These are phyloP conservation scores for Atractosteus spatula DNA, from an alignment of 2,113 vertebrate genomes.

Conservation along the genomic window DNA sequence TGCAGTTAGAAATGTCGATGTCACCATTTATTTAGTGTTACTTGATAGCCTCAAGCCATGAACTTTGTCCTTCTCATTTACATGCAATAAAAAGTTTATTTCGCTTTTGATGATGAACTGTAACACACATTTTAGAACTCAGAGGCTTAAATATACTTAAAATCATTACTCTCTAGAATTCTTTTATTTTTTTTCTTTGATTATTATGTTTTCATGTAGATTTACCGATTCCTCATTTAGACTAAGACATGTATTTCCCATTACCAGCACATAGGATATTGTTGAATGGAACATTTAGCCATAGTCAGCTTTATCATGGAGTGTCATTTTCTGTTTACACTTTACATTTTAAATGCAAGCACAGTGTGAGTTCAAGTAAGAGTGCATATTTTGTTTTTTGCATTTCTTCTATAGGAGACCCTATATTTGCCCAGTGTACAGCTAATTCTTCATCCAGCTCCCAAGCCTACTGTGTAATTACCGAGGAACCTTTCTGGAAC, in stretches of 20 bases:
- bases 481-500: no score
- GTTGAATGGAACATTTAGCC: neutral
- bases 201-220: no score
- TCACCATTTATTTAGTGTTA: neutral
- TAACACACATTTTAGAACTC: neutral
- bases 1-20: neutral
- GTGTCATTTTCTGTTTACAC: neutral
- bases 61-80: conserved; percentile 49
- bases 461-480: no score
- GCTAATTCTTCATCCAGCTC: no score
- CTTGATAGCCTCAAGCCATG: conserved; percentile 38
- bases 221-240: no score
- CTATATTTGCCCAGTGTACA: no score
- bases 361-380: neutral
- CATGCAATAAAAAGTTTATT: conserved; percentile 31
- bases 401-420: no score
- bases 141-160: no score
- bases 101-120: neutral
- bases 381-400: neutral
- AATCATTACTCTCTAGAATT: no score
- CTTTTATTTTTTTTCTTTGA: no score
- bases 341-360: neutral
- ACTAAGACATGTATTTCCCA: no score
- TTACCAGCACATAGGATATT: no score
- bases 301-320: neutral